Evolutionary conservation across 2,797 vertebrate species (phyloP), one percentile per base, ranked within the genome.

Genomic region (Crocidura indochinensis): DNA sequence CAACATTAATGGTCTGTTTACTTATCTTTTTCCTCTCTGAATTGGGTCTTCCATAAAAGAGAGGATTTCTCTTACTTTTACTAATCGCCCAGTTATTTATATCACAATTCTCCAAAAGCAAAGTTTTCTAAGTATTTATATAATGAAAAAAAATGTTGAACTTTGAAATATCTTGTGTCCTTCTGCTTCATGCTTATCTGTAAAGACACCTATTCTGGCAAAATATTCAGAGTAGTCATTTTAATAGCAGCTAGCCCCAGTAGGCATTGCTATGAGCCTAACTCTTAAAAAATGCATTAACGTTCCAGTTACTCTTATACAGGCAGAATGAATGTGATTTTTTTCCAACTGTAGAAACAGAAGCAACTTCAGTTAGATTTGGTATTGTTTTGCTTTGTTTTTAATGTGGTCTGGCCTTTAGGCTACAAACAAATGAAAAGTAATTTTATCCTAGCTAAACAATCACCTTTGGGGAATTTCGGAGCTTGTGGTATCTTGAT

Each of bases 361-460:
- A 94, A 92, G 60, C 71, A 85, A 91, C 56, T 81, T 60, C 67
- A 76, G 31, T 82, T 56, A 69, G 31, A 74, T 3, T 78, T 47
- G 46, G 72, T 56, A 6, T 74, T 76, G 62, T 79, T 46, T 51
- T n/a, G 12, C 29, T 82, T 77, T 29, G 15, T 11, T 73, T 38
- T 14, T 1, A 19, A 31, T 81, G 64, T 90, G 56, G 15, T 88
- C 68, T 90, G 88, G 44, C 88, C 85, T 76, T 4, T 77, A 65
- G 95, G 91, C 92, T 95, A 89, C 68, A 94, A 94, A 91, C 56
- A 90, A 94, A 86, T 84, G 83, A 72, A 94, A 89, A 93, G 83
- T 88, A 90, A 95, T 95, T 94, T 94, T 86, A 93, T 90, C 31
- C 62, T 60, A 90, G 24, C 62, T 68, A 86, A 68, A 84, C 88